Base-by-base conservation (phyloP, 2,113 vertebrate species). In the Engraulis encrasicolus region DNA sequence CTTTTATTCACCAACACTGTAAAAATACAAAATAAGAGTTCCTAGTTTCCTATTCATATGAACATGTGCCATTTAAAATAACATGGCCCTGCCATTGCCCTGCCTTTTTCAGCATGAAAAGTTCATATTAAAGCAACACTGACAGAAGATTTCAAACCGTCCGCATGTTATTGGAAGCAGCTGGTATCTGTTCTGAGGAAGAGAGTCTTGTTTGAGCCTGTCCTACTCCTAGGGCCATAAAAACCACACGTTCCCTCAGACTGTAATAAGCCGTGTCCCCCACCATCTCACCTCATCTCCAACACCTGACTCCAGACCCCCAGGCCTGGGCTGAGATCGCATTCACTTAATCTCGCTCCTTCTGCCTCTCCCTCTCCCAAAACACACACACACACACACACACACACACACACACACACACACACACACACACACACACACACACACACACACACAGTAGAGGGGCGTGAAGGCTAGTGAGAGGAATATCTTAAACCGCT, bases 301-400 rank as follows among this genome's bases (percentile, higher is more conserved):
- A 79, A 37, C 38, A 52, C 52, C 23, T 20, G 79, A 87, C 40
- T 85, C 83, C 86, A 71, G 86, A 85, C 85, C 79, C 86, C 48
- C 36, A 31, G 50, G 79, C 48, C 40, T 71, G 86, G 86, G 52
- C 40, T 77, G n/a, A 88, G 54, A 49, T 14, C 78, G 40, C 23
- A 20, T 11, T 38, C 36, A 27, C 4, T 45, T 45, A 45, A 45
- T 45, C 40, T 45, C 9, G 40, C 40, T 45, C 9, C 40, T 5
- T 45, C 40, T 45, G 4, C 9, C 5, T 58, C n/a, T 20, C 18
- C 27, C 58, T 31, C 58, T 66, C 40, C 50, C n/a, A 45, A 81
- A 34, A 77, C 74, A 81, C 71, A 82, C 20, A 23, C 11, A 23
- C 58, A 66, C 23, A 66, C 58, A 66, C 58, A 66, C n/a, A 27